Evolutionary conservation across 2,888 invertebrate genomes (phyloP).

Genomic region (Drosophila atroscutellata): DNA sequence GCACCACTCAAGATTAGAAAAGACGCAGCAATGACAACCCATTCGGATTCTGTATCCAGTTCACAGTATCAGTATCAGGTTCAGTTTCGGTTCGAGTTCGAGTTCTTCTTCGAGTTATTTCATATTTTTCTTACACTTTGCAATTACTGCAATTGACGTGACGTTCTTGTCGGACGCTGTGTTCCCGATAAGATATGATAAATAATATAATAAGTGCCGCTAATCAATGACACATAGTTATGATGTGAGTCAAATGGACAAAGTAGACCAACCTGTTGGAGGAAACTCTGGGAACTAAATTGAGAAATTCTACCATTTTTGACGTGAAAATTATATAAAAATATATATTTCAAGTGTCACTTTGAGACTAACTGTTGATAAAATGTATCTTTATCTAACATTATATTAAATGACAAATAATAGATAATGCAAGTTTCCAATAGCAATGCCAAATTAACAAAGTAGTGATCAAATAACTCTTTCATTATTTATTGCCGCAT

Average conservation of each 20-base stretch:
- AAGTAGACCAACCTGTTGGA: conserved; percentile 12
- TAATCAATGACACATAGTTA: conserved; percentile 60
- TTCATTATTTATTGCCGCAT: neutral
- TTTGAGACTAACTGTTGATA: neutral
- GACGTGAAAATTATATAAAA: no score
- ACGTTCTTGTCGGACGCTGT: conserved; percentile 46
- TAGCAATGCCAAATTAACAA: neutral
- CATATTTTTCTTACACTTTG: conserved; percentile 59
- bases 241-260: conserved; percentile 4
- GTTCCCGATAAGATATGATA: conserved; percentile 53
- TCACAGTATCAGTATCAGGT: conserved; percentile 9
- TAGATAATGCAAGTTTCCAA: neutral
- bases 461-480: neutral
- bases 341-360: neutral
- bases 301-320: neutral
- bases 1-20: conserved; percentile 48
- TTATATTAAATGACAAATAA: neutral
- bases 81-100: conserved; percentile 13
- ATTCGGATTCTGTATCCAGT: conserved; percentile 22
- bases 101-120: conserved; percentile 38
- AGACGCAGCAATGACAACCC: conserved; percentile 31
- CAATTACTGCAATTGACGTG: conserved; percentile 44
- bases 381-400: neutral
- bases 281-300: neutral
- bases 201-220: conserved; percentile 51